These are phyloP conservation scores for Busseola fusca DNA, from an alignment of 2,888 invertebrate genomes.

Conservation along the genomic window DNA sequence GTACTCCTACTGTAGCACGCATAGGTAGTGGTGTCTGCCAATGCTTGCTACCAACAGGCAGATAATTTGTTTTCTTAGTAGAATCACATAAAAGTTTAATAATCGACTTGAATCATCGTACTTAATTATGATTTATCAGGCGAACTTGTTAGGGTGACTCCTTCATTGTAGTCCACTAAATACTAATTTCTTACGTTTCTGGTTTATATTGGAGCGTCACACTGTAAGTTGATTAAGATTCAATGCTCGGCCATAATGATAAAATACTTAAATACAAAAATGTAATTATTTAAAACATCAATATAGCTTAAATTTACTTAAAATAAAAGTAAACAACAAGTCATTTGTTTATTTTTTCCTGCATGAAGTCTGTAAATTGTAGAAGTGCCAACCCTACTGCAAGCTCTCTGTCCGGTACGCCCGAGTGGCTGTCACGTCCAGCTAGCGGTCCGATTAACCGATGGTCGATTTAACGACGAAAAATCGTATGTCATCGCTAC, in stretches of 20 bases:
- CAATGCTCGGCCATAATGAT: no score
- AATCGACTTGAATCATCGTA: neutral
- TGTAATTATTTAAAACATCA: neutral
- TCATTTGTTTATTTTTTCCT: neutral
- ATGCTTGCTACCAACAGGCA: neutral
- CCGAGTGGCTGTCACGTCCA: conserved; percentile 80
- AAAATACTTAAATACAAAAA: neutral
- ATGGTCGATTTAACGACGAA: conserved; percentile 69
- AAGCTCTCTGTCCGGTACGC: conserved; percentile 52
- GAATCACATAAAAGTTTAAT: neutral
- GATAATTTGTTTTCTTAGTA: neutral
- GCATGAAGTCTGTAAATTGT: neutral
- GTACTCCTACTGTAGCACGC: neutral
- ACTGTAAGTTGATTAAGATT: neutral
- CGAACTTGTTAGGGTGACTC: neutral
- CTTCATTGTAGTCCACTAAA: neutral
- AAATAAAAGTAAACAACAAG: neutral
- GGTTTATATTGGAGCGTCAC: no score
- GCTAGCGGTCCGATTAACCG: conserved; percentile 62
- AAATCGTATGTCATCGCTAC: conserved; percentile 75
- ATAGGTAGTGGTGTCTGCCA: neutral
- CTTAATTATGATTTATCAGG: neutral
- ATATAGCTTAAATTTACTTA: neutral
- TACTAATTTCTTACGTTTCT: neutral
- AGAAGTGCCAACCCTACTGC: conserved; percentile 68